phyloP scores from a whole-genome alignment of 92 coral and sea anemone species.

The Plumapathes pennacea region DNA sequence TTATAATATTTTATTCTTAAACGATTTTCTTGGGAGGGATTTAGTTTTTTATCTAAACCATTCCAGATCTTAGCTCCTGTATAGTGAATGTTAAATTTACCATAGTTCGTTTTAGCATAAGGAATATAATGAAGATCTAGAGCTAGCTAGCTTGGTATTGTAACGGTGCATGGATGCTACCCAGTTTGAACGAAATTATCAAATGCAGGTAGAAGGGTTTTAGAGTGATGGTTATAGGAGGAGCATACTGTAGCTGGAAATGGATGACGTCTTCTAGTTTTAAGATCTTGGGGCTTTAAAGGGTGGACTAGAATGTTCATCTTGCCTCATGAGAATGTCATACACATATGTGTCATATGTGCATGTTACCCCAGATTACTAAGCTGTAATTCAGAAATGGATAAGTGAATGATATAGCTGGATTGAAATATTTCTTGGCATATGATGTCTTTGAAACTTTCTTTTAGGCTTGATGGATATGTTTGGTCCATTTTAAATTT shows the following conservation, averaged over 20 bases:
- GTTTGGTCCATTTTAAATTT: too few species aligned
- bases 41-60: slow-evolving; percentile 1
- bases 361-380: slow-evolving; percentile 38
- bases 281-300: too few species aligned
- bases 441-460: slow-evolving; percentile 26
- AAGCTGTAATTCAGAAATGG: slow-evolving; percentile 38
- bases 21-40: too few species aligned
- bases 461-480: too few species aligned
- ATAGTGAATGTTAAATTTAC: slow-evolving; percentile 25
- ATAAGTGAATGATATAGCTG: slow-evolving; percentile 27
- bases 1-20: too few species aligned
- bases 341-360: slow-evolving; percentile 10
- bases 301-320: slow-evolving; percentile 25
- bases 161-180: too few species aligned
- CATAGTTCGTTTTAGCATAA: slow-evolving; percentile 41
- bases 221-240: too few species aligned
- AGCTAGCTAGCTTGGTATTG: too few species aligned
- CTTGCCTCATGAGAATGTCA: slow-evolving; percentile 22
- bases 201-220: too few species aligned
- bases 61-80: slow-evolving; percentile 23
- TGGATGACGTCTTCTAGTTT: too few species aligned
- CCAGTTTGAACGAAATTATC: too few species aligned
- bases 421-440: slow-evolving; percentile 2
- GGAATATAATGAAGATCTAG: slow-evolving; percentile 19
- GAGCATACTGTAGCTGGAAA: too few species aligned